Evolutionary conservation across 2,888 invertebrate genomes (phyloP), one percentile per base, ranked within the genome.

Genomic region (Drosophila stalkeri): DNA sequence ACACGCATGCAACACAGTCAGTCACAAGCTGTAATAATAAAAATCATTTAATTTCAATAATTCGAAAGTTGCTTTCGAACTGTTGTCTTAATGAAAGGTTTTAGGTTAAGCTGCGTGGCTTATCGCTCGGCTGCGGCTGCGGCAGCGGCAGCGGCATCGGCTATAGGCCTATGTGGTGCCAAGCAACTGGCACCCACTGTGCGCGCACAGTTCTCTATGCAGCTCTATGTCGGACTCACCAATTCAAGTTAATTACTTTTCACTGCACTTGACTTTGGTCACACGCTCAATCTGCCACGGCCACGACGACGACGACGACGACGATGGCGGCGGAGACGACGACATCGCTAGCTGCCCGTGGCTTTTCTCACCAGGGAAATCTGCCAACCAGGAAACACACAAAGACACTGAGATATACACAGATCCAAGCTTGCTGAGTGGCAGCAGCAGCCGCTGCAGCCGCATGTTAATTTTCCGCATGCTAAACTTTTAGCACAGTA

Each of bases 381-480:
- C 84, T 85, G 77, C 60, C 75, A 71, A 77, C 72, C 79, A 77
- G 85, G 85, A 82, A 85, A 81, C 84, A 77, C 72, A 81, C 84
- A 75, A 51, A 80, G 52, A 80, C 75, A 81, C 68, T 65, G 73
- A 76, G 68, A 77, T 73, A 66, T 62, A 66, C 69, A 57, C 41
- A 71, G 75, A 77, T 77, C 71, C 75, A 23, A 67, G 77, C 75
- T 75, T 72, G 77, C 77, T 77, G 77, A 77, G 77, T 77, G 78
- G 78, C 78, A 77, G 73, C 77, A 72, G 47, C 75, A 75, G 49
- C 69, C 64, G 64, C 69, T 56, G 70, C 75, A 79, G 90, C 81
- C 80, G 83, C 88, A 87, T 87, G 87, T 87, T 87, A 90, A 87
- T 87, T 90, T 87, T 87, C 87, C 87, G 90, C 87, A 89, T 90